These are phyloP conservation scores for Rhagologus leucostigma DNA, from an alignment of 2,113 vertebrate species.

Conservation along the genomic window DNA sequence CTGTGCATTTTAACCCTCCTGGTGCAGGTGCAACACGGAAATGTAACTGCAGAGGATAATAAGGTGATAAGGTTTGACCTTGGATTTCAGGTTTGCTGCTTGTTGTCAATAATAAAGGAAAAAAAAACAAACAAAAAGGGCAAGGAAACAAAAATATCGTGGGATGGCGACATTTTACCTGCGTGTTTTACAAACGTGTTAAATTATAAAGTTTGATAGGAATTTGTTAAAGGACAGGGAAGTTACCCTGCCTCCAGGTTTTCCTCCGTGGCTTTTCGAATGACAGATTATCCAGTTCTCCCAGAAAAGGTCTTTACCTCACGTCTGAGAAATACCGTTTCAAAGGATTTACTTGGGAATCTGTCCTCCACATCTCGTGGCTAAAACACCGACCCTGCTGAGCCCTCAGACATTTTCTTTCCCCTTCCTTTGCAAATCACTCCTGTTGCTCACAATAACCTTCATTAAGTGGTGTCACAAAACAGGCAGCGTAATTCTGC, in stretches of 20 bases:
- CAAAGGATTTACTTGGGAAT: not conserved
- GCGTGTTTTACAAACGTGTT: not conserved
- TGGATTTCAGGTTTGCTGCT: not conserved
- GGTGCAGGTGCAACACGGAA: not conserved
- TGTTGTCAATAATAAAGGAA: not conserved
- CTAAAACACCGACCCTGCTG: not conserved
- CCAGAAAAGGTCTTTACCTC: not conserved
- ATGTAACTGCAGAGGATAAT: not conserved
- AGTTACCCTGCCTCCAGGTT: not conserved
- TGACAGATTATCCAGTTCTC: not conserved
- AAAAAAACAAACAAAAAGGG: too few species aligned
- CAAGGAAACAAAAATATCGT: not conserved
- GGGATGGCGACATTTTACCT: fast-evolving
- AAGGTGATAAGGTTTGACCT: not conserved
- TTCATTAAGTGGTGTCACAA: not conserved
- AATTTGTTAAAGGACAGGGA: not conserved
- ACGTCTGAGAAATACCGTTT: not conserved
- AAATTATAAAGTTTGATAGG: not conserved
- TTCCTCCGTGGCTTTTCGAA: not conserved
- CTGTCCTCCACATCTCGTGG: not conserved
- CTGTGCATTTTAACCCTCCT: fast-evolving
- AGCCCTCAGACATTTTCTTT: not conserved
- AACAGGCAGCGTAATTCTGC: not conserved
- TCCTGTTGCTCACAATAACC: not conserved
- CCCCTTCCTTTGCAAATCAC: not conserved